phyloP scores from a whole-genome alignment of 2,797 vertebrate species.

The Enteromius thamalakanensis region DNA sequence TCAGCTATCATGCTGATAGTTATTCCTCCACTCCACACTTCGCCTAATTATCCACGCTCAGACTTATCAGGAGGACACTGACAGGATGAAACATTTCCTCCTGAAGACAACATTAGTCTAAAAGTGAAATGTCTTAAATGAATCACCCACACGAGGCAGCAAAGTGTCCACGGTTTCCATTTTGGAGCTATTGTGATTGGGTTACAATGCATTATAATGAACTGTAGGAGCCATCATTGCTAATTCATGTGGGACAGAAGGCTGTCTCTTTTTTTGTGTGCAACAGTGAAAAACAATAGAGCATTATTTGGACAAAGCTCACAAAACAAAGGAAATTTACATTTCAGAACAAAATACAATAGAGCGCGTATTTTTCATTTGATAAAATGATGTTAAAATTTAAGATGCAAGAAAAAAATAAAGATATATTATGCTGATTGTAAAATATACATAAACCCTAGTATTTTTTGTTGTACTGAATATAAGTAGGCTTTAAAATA shows the following conservation, averaged over 20 bases:
- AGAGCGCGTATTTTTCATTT: neutral
- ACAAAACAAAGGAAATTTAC: neutral
- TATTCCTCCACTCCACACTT: slow-evolving; percentile 1
- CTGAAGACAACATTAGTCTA: slow-evolving; percentile 19
- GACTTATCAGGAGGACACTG: slow-evolving; percentile 16
- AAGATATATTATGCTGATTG: neutral
- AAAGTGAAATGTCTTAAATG: slow-evolving; percentile 22
- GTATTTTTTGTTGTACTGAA: neutral
- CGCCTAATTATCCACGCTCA: slow-evolving; percentile 1
- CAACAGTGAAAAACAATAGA: neutral
- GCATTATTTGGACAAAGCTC: neutral
- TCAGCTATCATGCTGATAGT: neutral
- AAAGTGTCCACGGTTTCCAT: slow-evolving; percentile 39
- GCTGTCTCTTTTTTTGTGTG: neutral
- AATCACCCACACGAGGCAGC: slow-evolving; percentile 27
- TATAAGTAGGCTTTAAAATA: neutral
- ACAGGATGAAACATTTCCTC: slow-evolving; percentile 27
- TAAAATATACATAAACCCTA: neutral
- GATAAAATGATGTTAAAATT: neutral
- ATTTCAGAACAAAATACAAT: neutral
- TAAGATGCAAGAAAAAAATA: neutral
- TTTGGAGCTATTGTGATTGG: slow-evolving; percentile 28
- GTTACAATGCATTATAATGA: slow-evolving; percentile 38
- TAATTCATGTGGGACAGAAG: slow-evolving; percentile 35
- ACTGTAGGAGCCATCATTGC: slow-evolving; percentile 20